Evolutionary conservation across 1,140 invertebrate genomes (phyloP).

Genomic region (Sitobion miscanthi): DNA sequence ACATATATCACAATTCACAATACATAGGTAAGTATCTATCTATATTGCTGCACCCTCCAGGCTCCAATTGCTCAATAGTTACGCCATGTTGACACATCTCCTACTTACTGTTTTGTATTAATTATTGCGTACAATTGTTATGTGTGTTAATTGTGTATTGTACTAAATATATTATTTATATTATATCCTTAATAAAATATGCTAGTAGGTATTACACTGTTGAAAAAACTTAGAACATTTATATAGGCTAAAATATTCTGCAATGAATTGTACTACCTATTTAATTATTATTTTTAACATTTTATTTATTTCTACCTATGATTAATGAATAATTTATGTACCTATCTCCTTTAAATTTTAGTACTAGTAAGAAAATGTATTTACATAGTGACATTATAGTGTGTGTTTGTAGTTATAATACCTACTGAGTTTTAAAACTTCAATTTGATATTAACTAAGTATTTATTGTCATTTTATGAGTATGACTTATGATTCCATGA

Average conservation of each 20-base stretch:
- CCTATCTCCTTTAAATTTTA: background rate
- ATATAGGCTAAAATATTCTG: background rate
- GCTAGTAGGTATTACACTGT: background rate
- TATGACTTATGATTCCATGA: background rate
- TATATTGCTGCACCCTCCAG: background rate
- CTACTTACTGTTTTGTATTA: background rate
- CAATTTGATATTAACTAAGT: background rate
- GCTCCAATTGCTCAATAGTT: background rate
- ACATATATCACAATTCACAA: no score
- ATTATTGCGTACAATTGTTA: background rate
- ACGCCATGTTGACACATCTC: background rate
- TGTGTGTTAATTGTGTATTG: background rate
- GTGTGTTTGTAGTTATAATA: background rate
- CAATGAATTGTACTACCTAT: background rate
- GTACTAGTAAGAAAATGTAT: background rate
- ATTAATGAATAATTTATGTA: background rate
- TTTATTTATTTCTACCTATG: background rate
- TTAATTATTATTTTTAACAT: background rate
- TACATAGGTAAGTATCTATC: background rate
- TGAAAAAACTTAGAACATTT: background rate
- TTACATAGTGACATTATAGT: background rate
- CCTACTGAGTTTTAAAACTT: background rate
- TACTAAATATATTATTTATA: background rate
- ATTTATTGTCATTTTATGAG: background rate
- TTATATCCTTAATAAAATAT: background rate